These are phyloP conservation scores for Palythoa caribaeorum DNA, from an alignment of 92 coral and sea anemone species.

Conservation along the genomic window DNA sequence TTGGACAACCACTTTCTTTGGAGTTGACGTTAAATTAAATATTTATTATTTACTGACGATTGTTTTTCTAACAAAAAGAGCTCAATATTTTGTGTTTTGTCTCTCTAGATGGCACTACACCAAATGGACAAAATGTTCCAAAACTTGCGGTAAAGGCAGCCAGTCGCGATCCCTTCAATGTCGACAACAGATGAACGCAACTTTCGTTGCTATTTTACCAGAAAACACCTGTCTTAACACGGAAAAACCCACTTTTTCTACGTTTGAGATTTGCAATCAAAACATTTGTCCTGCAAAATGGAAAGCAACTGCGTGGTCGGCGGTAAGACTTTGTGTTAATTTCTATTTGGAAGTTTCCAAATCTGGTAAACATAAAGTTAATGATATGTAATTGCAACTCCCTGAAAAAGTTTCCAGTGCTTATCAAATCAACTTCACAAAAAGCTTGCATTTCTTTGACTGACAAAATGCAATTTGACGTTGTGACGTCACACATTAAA, in stretches of 20 bases:
- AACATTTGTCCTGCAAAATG: constrained; percentile 70
- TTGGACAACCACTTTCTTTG: too few relatives aligned
- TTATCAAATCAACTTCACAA: too few relatives aligned
- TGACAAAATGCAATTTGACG: too few relatives aligned
- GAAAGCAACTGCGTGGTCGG: constrained; percentile 61
- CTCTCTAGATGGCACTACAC: constrained; percentile 72
- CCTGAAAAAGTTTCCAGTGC: too few relatives aligned
- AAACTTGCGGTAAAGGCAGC: constrained; percentile 80
- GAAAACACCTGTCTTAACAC: constrained; percentile 39
- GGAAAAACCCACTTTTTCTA: constrained; percentile 42
- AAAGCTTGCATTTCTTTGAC: too few relatives aligned
- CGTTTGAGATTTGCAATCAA: constrained; percentile 57
- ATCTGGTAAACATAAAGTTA: too few relatives aligned
- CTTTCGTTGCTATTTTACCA: constrained; percentile 43
- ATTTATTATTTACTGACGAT: too few relatives aligned
- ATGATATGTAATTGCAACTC: too few relatives aligned
- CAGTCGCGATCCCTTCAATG: constrained; percentile 71
- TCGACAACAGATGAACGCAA: constrained; percentile 50
- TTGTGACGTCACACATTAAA: too few relatives aligned
- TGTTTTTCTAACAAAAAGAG: too few relatives aligned
- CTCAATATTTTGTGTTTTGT: background rate
- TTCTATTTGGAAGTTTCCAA: too few relatives aligned
- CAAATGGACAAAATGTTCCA: constrained; percentile 73
- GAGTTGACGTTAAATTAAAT: too few relatives aligned
- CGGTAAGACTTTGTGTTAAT: constrained; percentile 52